Evolutionary conservation across 92 coral and sea anemone species (phyloP).

Genomic region (Palythoa caribaeorum): DNA sequence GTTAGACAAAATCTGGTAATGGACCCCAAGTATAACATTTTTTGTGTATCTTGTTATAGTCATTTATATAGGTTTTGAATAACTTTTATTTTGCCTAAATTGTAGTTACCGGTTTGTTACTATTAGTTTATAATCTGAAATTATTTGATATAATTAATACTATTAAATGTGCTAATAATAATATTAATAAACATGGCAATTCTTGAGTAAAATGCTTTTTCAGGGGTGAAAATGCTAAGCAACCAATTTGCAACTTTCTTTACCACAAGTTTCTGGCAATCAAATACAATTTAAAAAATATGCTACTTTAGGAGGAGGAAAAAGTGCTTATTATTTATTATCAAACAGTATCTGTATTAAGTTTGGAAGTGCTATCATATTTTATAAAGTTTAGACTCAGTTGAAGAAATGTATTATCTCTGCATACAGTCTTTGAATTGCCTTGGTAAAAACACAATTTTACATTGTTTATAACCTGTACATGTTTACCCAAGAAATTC

Average conservation of each 20-base stretch:
- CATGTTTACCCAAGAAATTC: not conserved
- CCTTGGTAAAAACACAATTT: not conserved
- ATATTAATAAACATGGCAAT: not conserved
- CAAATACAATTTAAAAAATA: not conserved
- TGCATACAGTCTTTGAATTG: not conserved
- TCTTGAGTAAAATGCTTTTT: not conserved
- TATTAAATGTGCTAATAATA: not conserved
- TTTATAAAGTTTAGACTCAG: not conserved
- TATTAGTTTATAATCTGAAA: not conserved
- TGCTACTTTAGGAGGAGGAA: not conserved
- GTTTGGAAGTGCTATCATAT: not conserved
- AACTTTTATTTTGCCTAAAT: not conserved
- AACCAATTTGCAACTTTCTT: not conserved
- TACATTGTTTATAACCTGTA: not conserved
- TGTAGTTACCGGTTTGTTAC: not conserved
- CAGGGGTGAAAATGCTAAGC: not conserved
- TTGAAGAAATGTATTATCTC: not conserved
- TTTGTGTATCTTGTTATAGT: conserved; percentile 1
- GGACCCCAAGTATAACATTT: conserved; percentile 7
- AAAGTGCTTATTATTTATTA: not conserved
- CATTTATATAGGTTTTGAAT: not conserved
- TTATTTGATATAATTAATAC: not conserved
- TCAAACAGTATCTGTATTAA: not conserved
- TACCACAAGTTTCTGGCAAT: not conserved
- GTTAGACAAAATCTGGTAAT: conserved; percentile 7